Evolutionary conservation across 2,113 vertebrate genomes (phyloP).

Genomic region (Microcebus jonahi): DNA sequence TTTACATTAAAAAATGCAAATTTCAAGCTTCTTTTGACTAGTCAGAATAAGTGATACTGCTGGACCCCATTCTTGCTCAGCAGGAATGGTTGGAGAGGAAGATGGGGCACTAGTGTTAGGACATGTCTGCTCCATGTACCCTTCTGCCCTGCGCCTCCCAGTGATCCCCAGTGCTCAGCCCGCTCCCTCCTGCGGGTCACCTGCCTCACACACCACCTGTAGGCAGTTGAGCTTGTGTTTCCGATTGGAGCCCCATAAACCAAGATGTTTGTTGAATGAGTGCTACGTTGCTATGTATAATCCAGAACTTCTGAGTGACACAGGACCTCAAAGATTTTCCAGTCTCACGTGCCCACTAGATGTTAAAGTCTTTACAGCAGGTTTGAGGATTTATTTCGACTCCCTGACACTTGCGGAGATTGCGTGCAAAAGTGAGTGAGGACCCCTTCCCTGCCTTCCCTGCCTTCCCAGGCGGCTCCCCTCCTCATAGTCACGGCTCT

Average conservation of each 20-base stretch:
- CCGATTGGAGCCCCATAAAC: neutral
- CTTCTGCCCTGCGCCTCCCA: neutral
- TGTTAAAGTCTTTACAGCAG: neutral
- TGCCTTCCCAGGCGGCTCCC: neutral
- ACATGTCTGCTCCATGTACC: neutral
- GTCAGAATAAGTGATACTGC: neutral
- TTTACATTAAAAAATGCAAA: neutral
- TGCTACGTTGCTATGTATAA: neutral
- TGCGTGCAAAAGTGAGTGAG: neutral
- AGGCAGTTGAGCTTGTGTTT: neutral
- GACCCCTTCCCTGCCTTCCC: too few species aligned
- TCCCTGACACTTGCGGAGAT: neutral
- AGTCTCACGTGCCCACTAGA: neutral
- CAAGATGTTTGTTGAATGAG: neutral
- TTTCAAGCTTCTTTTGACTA: neutral
- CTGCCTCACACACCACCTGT: neutral
- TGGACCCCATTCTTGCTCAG: neutral
- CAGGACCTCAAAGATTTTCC: neutral
- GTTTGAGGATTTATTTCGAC: conserved; percentile 17
- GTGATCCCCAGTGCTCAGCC: neutral
- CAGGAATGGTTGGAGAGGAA: neutral
- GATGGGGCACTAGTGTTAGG: neutral
- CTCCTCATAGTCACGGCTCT: neutral
- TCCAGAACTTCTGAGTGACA: neutral
- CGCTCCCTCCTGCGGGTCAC: neutral